Percentiles rank a stretch among this genome's conserved stretches.
Conservation (phyloP, 2,113 vertebrate species). For the Chionomys nivalis region DNA sequence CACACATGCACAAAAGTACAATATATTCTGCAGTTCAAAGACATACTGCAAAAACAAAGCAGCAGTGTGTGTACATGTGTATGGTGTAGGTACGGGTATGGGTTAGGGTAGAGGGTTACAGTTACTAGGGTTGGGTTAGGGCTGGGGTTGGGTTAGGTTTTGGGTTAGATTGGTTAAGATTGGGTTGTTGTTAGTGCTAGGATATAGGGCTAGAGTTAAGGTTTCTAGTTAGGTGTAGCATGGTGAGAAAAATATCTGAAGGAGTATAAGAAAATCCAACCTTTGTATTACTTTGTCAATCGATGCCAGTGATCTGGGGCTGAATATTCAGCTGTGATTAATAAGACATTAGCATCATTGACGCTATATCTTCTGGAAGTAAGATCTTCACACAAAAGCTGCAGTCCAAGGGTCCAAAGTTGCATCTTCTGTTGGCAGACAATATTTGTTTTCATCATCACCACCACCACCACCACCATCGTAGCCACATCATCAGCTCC, state of each 20-base stretch:
- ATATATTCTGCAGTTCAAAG: background rate
- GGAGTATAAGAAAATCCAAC: background rate
- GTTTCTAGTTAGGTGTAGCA: background rate
- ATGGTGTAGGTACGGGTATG: background rate
- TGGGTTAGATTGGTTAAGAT: background rate
- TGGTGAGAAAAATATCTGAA: background rate
- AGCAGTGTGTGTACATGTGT: too few species aligned
- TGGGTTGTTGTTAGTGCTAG: background rate
- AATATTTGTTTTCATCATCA: background rate
- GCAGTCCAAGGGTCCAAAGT: background rate
- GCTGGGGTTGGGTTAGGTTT: background rate
- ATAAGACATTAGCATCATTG: background rate
- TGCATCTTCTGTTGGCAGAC: background rate
- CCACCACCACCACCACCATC: too few species aligned
- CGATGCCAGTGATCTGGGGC: background rate
- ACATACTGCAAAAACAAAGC: background rate
- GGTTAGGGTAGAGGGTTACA: background rate
- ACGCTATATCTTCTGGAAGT: background rate
- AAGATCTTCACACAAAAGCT: background rate
- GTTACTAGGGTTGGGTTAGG: background rate
- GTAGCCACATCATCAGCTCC: background rate
- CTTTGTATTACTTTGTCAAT: background rate
- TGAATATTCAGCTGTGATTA: background rate
- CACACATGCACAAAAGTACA: background rate
- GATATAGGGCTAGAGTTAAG: background rate